Evolutionary conservation across 2,797 vertebrate species (phyloP).

Genomic region (Corythornis leucogaster): DNA sequence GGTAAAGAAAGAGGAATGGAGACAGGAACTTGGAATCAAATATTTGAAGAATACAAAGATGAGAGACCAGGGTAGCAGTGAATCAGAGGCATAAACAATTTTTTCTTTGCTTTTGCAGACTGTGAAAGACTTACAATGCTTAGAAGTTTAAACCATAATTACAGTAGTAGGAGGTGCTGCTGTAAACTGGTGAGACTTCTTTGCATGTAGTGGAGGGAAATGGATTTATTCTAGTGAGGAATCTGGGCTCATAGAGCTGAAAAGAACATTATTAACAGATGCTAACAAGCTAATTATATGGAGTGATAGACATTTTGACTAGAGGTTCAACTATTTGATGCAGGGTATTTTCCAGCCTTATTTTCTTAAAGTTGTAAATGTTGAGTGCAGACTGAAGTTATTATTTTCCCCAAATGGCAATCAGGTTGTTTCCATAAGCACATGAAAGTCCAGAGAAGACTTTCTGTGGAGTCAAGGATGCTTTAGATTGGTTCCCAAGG

Average conservation of each 20-base stretch:
- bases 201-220: neutral
- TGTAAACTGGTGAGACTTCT: neutral
- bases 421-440: neutral
- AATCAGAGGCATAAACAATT: constrained; percentile 15
- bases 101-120: neutral
- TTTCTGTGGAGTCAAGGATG: neutral
- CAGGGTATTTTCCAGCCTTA: neutral
- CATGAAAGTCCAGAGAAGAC: neutral
- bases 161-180: neutral
- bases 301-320: neutral
- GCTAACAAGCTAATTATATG: neutral
- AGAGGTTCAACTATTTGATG: neutral
- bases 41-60: neutral
- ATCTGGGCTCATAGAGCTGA: neutral
- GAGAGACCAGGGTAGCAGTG: neutral
- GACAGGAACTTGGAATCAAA: constrained; percentile 5
- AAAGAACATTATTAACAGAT: constrained; percentile 14
- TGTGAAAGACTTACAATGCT: neutral
- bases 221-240: neutral
- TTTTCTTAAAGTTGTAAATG: neutral
- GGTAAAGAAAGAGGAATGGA: neutral
- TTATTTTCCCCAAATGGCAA: neutral
- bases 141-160: constrained; percentile 9
- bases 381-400: neutral
- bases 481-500: neutral